Evolutionary conservation across 2,888 invertebrate genomes (phyloP), one percentile per base, ranked within the genome.

Genomic region (Drosophila quinaria): DNA sequence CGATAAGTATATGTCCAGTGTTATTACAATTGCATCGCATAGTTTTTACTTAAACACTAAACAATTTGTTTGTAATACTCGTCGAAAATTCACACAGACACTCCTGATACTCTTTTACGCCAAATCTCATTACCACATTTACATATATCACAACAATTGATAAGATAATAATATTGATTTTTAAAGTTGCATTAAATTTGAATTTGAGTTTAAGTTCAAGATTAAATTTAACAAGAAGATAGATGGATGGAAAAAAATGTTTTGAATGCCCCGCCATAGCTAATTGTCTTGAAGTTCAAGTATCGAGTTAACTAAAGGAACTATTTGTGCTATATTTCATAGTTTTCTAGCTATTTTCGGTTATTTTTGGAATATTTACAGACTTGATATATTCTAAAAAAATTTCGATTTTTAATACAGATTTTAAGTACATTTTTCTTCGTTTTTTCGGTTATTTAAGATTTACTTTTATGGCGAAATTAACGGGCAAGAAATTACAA

Each of bases 131-230:
- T 42, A 56, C 35, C 47, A 65, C 29, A 37, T 47, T 74, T 63
- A 81, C 78, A 78, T 70, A 80, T 87, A 85, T 84, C 74, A 85
- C 89, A 87, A 85, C 66, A 76, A 51, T 65, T 58, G 69, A 69
- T 52, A 66, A 71, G 64, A 64, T 59, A 69, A 52, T 55, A 42
- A 54, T 11, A 22, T 33, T 56, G 19, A 3, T n/a, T 41, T 31
- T 8, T 13, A 54, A 54, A 13, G 25, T 39, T 42, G 19, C 41
- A 25, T 56, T 52, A 15, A 15, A 37, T 33, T 44, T 44, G 22
- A 44, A 10, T 46, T 51, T 46, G 42, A 49, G 60, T 54, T 44
- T 33, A 29, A 37, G 54, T 33, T 49, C 19, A 22, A 52, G 39
- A 42, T 35, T 73, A 61, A 58, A 41, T 35, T 59, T 74, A 54